These are phyloP conservation scores for Dasyurus viverrinus DNA, from an alignment of 2,113 vertebrate species.

Conservation along the genomic window DNA sequence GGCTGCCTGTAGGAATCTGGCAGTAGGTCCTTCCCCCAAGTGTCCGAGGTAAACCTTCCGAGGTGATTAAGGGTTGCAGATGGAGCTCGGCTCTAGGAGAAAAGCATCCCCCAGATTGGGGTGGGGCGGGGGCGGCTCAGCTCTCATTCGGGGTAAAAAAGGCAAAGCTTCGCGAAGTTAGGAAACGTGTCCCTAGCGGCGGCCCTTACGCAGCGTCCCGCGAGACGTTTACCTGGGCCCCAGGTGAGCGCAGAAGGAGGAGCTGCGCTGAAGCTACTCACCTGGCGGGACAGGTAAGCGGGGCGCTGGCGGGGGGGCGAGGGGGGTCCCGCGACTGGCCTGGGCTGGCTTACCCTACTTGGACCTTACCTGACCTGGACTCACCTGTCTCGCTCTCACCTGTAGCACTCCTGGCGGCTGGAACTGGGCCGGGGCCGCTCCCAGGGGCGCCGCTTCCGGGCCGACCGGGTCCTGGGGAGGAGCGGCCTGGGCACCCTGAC, in stretches of 20 bases:
- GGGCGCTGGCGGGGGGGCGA: slow-evolving; percentile 62
- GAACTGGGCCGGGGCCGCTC: slow-evolving; percentile 9
- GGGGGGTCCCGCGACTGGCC: slow-evolving; percentile 6
- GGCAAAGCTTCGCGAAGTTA: slow-evolving; percentile 61
- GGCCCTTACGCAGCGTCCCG: slow-evolving; percentile 81
- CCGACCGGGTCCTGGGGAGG: slow-evolving; percentile 63
- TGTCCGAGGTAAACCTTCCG: no score
- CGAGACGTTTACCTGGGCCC: slow-evolving; percentile 81
- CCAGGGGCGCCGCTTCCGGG: slow-evolving; percentile 67
- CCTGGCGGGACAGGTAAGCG: slow-evolving; percentile 83
- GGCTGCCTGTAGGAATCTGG: no score
- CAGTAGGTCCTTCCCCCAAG: no score
- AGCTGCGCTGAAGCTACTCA: slow-evolving; percentile 74
- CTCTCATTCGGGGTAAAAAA: slow-evolving; percentile 47
- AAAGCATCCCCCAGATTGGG: not conserved
- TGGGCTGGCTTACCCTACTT: not conserved
- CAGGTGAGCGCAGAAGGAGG: slow-evolving; percentile 81
- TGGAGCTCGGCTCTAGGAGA: no score
- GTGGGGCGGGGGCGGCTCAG: slow-evolving; percentile 56
- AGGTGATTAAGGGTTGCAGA: no score
- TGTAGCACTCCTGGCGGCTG: not conserved
- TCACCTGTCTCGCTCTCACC: not conserved
- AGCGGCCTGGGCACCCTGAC: slow-evolving; percentile 19
- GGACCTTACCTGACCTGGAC: not conserved
- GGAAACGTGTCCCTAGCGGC: slow-evolving; percentile 79